Evolutionary conservation across 2,113 vertebrate genomes (phyloP), one percentile per base, ranked within the genome.

Genomic region (Cyphomyrus plagiostoma): DNA sequence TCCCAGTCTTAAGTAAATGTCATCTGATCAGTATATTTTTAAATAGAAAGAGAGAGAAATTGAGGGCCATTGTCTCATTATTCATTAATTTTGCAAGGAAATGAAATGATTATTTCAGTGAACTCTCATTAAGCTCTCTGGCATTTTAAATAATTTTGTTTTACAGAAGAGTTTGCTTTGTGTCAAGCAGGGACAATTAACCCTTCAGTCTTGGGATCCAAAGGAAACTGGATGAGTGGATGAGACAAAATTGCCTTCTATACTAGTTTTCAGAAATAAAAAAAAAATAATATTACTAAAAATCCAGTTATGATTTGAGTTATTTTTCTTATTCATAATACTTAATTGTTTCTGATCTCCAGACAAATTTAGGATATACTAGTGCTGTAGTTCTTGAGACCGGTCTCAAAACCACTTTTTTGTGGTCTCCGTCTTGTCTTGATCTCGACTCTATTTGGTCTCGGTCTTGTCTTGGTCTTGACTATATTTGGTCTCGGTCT

Each of bases 81-180:
- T 97, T 97, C 97, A 97, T 95, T 96, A 98, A 98, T 96, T 96
- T 96, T 94, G 96, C 96, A 95, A 96, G 97, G 97, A 98, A 97
- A 97, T 98, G 97, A 98, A 97, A 98, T 97, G 97, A 97, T 97
- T 98, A 97, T 97, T 97, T 97, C 97, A 96, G 96, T 96, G 95
- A 95, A 94, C 95, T 96, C 97, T 96, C 97, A 96, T 97, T 96
- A 97, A 96, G 96, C 95, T 97, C 95, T 94, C 94, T 96, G 96
- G 96, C 97, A 97, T 97, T 97, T 97, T 96, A 96, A 96, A 97
- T 96, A 96, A 97, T 96, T 94, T 94, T 95, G 94, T 97, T 97
- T 96, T 97, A 97, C 95, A 95, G 95, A 95, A 96, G 95, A 95
- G 96, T 96, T 85, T 95, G 85, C 91, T 86, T 62, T 70, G 48